phyloP scores from a whole-genome alignment of 2,888 invertebrate species.

The Lasiommata megera region DNA sequence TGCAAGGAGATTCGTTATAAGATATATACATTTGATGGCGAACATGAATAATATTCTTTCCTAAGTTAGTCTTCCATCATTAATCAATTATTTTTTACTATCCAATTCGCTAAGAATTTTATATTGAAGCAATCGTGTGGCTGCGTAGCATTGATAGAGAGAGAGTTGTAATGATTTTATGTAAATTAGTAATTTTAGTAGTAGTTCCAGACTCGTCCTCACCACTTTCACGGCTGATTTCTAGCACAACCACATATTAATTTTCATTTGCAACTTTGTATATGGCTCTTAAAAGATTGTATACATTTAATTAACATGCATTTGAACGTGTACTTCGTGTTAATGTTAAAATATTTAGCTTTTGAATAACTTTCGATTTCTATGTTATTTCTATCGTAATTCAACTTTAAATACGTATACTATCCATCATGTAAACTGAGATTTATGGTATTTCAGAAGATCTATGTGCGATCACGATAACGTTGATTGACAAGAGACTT shows the following conservation, averaged over 20 bases:
- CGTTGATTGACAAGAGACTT: too few species aligned
- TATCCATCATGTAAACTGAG: too few species aligned
- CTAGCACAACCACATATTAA: conserved; percentile 45
- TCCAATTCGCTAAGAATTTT: conserved; percentile 1
- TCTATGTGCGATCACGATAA: too few species aligned
- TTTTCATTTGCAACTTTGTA: not conserved
- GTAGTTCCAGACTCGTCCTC: conserved; percentile 57
- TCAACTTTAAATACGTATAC: too few species aligned
- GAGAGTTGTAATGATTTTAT: conserved; percentile 40
- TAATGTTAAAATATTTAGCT: too few species aligned
- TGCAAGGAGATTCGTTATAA: not conserved
- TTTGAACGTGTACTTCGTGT: conserved; percentile 5
- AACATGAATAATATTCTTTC: not conserved
- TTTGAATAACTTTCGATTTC: too few species aligned
- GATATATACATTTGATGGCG: not conserved
- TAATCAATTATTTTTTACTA: conserved; percentile 5
- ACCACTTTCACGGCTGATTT: conserved; percentile 71
- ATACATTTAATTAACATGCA: not conserved
- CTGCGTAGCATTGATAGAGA: conserved; percentile 15
- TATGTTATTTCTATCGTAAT: too few species aligned
- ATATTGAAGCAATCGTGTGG: not conserved
- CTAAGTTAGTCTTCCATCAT: not conserved
- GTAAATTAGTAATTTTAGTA: conserved; percentile 59
- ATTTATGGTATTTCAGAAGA: too few species aligned
- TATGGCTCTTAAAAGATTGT: conserved; percentile 9